Evolutionary conservation across 2,797 vertebrate genomes (phyloP), one percentile per base, ranked within the genome.

Genomic region (Myotis myotis): DNA sequence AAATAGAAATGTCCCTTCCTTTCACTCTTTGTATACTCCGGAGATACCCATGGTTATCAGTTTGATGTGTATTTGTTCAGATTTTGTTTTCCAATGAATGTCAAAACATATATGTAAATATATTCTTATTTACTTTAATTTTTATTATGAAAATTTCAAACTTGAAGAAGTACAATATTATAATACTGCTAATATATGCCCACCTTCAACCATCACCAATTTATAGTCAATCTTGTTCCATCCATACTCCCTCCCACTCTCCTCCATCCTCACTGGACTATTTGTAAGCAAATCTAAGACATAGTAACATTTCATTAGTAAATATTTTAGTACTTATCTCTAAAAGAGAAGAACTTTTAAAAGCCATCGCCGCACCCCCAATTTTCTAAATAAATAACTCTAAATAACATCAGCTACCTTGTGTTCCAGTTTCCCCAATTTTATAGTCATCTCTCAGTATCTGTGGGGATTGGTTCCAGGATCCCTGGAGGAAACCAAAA

Each of bases 101-200:
- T 20, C 51, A n/a, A 93, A 93, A 66, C 19, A 68, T n/a, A 23
- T 60, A 57, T 11, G 16, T 72, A 49, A 71, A 30, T 79, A 68
- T 70, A 80, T 88, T 87, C 91, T 76, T 60, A 49, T 93, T 83
- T 84, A 57, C 25, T 91, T 85, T 84, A 60, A 79, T 44, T 22
- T 87, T 88, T 85, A 19, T 79, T 84, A 72, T 71, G 81, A 71
- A 89, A 89, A 28, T 66, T 86, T 74, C 28, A 55, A 72, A 74
- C 30, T 28, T 82, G 44, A 76, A 90, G 30, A 82, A 78, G 41
- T 51, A 68, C 19, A 85, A 82, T 64, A 51, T 62, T 75, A 70
- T 51, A 60, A 44, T 53, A 4, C 89, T 60, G 17, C 38, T 8
- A 81, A 47, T 47, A 41, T 30, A 53, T 38, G 79, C 3, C 47